Evolutionary conservation across 2,797 vertebrate species (phyloP).

Genomic region (Falco peregrinus): DNA sequence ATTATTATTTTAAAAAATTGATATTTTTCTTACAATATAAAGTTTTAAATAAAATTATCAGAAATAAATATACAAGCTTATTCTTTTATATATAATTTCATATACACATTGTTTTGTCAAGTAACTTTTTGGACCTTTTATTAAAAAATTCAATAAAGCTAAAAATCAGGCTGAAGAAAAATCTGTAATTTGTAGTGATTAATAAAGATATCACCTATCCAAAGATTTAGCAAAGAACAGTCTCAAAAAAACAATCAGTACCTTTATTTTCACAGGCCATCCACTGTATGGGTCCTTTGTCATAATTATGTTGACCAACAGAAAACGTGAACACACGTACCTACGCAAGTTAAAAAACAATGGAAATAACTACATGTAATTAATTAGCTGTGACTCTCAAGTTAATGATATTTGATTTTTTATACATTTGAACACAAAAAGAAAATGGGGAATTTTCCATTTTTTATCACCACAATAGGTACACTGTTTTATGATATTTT

Average conservation of each 20-base stretch:
- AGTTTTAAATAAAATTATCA: not conserved
- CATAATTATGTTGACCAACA: constrained; percentile 98
- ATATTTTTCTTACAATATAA: not conserved
- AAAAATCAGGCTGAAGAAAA: not conserved
- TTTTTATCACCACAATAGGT: not conserved
- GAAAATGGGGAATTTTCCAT: not conserved
- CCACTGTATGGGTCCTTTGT: constrained; percentile 98
- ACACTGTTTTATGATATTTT: not conserved
- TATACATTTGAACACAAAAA: not conserved
- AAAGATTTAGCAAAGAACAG: not conserved
- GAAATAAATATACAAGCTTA: not conserved
- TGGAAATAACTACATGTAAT: not conserved
- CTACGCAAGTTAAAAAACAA: constrained; percentile 69
- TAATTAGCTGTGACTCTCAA: not conserved
- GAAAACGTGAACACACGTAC: constrained; percentile 98
- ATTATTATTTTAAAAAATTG: not conserved
- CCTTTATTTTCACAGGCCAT: constrained; percentile 99
- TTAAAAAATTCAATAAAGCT: not conserved
- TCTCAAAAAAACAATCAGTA: constrained; percentile 49
- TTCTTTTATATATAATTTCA: not conserved
- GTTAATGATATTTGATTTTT: not conserved
- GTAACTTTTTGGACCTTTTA: not conserved
- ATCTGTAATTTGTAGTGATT: not conserved
- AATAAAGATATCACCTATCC: not conserved
- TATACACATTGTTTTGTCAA: not conserved